A percentile compares a stretch with the other conserved stretches of the same genome.
phyloP scores from a whole-genome alignment of 2,797 vertebrate genomes.

The Sebastes oblongus region DNA sequence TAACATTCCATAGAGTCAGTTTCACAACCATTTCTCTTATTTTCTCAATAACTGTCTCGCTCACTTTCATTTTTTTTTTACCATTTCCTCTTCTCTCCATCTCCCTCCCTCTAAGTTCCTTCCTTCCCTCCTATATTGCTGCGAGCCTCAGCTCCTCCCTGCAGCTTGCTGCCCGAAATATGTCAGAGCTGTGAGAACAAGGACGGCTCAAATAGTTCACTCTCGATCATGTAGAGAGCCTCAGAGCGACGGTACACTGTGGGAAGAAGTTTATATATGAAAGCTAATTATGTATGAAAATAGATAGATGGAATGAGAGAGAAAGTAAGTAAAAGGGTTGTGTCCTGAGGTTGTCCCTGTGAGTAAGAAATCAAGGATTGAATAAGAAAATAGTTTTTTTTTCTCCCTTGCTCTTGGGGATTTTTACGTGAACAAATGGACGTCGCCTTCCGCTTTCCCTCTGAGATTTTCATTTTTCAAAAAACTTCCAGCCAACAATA shows the following conservation, averaged over 20 bases:
- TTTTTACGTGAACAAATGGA: slow-evolving; percentile 35
- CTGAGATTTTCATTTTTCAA: slow-evolving; percentile 16
- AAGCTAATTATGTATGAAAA: slow-evolving; percentile 1
- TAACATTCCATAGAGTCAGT: slow-evolving; percentile 17
- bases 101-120: slow-evolving; percentile 9
- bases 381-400: slow-evolving; percentile 35
- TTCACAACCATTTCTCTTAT: slow-evolving; percentile 7
- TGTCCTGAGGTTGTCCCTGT: slow-evolving; percentile 22
- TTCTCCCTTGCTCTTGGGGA: slow-evolving; percentile 20
- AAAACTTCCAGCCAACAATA: slow-evolving; percentile 48
- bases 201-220: slow-evolving; percentile 33
- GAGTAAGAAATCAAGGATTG: slow-evolving; percentile 16
- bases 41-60: background rate
- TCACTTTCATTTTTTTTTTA: background rate
- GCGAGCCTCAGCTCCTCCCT: slow-evolving; percentile 4
- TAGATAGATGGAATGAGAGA: background rate
- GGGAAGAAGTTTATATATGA: background rate
- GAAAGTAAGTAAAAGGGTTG: background rate
- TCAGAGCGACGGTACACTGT: background rate
- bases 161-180: slow-evolving; percentile 51
- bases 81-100: slow-evolving; percentile 24
- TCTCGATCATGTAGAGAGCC: slow-evolving; percentile 9
- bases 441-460: slow-evolving; percentile 29
- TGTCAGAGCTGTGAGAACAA: slow-evolving; percentile 57
- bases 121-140: slow-evolving; percentile 24